These are phyloP conservation scores for Chascanopsetta lugubris DNA, from an alignment of 2,113 vertebrate species.

Conservation along the genomic window DNA sequence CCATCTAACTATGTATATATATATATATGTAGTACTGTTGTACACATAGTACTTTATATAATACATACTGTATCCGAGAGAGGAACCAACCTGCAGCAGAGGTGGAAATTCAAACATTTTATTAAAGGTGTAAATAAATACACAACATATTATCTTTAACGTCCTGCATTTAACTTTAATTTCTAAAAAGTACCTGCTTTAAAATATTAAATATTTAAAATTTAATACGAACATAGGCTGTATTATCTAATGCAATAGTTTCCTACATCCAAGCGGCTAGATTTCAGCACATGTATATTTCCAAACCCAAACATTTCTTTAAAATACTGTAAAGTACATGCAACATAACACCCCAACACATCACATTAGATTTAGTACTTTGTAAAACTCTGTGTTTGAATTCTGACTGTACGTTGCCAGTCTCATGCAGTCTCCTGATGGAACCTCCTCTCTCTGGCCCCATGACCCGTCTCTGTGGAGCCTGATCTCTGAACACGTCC, in stretches of 20 bases:
- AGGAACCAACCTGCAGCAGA: neutral
- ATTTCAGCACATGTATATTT: too few relatives aligned
- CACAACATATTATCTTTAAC: too few relatives aligned
- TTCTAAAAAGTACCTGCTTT: neutral
- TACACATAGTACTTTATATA: too few relatives aligned
- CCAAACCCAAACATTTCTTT: too few relatives aligned
- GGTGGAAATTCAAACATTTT: neutral
- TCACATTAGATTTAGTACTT: too few relatives aligned
- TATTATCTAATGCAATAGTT: too few relatives aligned
- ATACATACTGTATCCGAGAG: too few relatives aligned
- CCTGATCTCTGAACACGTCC: constrained; percentile 80
- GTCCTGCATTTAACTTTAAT: too few relatives aligned
- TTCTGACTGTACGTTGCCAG: constrained; percentile 1
- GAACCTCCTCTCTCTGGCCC: constrained; percentile 49
- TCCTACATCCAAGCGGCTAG: neutral
- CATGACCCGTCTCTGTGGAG: constrained; percentile 80
- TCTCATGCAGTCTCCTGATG: constrained; percentile 57
- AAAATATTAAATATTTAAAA: neutral
- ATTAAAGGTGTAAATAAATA: neutral
- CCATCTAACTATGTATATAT: too few relatives aligned
- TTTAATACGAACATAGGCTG: neutral
- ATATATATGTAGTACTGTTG: too few relatives aligned
- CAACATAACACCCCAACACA: neutral
- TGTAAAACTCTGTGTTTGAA: neutral
- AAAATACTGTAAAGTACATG: too few relatives aligned